Evolutionary conservation across 2,888 invertebrate genomes (phyloP).

Genomic region (Leistus spinibarbis): DNA sequence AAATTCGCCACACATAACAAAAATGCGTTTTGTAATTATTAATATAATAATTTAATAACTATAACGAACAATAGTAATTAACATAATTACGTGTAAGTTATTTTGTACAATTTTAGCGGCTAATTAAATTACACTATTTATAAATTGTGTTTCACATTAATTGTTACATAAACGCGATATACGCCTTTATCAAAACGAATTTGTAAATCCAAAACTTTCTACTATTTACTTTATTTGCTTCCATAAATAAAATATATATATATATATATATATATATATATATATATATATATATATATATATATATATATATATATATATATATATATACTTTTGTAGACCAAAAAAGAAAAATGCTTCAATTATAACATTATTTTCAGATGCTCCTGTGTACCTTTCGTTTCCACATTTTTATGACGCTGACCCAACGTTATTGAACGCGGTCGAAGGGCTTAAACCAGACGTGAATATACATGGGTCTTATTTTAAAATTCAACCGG

Average conservation of each 20-base stretch:
- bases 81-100: neutral
- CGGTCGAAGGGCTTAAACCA: conserved; percentile 76
- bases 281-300: too few species aligned
- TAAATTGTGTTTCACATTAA: neutral
- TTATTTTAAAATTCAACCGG: conserved; percentile 85
- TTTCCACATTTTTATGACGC: conserved; percentile 90
- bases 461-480: conserved; percentile 72
- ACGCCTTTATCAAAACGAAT: too few species aligned
- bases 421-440: conserved; percentile 68
- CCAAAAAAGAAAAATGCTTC: neutral
- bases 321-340: too few species aligned
- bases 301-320: too few species aligned
- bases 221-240: too few species aligned
- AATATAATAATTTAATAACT: neutral
- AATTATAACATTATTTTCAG: conserved; percentile 56
- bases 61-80: neutral
- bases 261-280: too few species aligned
- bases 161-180: too few species aligned
- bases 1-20: neutral
- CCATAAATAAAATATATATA: too few species aligned
- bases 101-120: neutral
- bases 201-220: too few species aligned
- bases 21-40: too few species aligned
- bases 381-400: conserved; percentile 86
- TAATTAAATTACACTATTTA: conserved; percentile 2